Evolutionary conservation across 92 coral and sea anemone species (phyloP), one percentile per base, ranked within the genome.

Genomic region (Zoanthus gigantus): DNA sequence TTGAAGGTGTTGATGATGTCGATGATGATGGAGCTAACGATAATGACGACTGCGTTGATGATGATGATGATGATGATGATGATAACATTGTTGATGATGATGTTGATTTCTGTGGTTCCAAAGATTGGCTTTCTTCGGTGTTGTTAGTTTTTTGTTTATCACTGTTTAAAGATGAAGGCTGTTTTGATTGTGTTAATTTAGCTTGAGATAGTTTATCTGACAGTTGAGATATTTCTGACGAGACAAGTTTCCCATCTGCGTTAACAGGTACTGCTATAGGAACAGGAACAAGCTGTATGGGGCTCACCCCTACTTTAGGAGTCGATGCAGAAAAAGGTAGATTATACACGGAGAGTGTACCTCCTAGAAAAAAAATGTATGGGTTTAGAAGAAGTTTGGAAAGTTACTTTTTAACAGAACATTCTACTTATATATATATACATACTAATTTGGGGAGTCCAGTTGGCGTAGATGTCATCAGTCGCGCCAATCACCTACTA

Each of bases 251-350:
- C 16, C 74, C 74, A 10, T 72, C 52, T 12, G 75, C 61, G 42
- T 74, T 17, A 66, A 81, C 30, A 2, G 85, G 85, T 7, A 81
- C 54, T 67, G 85, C 65, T 81, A 81, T 46, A 0, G 85, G 85
- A 28, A 81, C 58, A 11, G 75, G 75, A 16, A 81, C 60, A 81
- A 66, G 71, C 23, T 81, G 75, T 66, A 81, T 45, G 16, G 74
- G 60, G 45, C 74, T 47, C 13, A 71, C 42, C 52, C 60, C 45
- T 0, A 53, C 44, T 44, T 45, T 44, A 28, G 46, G 18, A 16
- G 54, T 66, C 18, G 46, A 3, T 1, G 46, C 29, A 45, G 75
- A 73, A 4, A 65, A 1, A 44, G 60, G 74, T 63, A 74, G 7
- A 34, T 77, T 47, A 0, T 56, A 6, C 29, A 16, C 66, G 5